Evolutionary conservation across 2,888 invertebrate genomes (phyloP), one percentile per base, ranked within the genome.

Genomic region (Caenorhabditis doughertyi): DNA sequence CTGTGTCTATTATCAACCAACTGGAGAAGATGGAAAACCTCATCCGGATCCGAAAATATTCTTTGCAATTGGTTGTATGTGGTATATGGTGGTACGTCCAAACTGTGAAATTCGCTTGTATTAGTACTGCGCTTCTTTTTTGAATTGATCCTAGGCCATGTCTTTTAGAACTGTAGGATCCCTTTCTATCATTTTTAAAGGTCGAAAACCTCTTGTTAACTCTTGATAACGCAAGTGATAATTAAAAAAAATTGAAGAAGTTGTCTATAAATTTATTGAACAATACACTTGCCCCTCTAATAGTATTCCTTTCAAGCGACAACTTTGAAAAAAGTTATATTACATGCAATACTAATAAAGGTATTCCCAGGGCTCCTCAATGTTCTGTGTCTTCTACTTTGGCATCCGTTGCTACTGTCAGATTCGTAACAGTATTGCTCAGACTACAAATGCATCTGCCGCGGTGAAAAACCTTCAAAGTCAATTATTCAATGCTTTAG

Each of bases 61-160:
- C 44, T 77, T 77, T 21, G 68, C 77, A 2, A 77, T 77, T n/a
- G 77, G 77, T 4, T 77, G 77, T 39, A 77, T 77, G 77, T 77
- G 77, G 77, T 77, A 77, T 23, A 77, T 77, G 77, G 58, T 77
- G 29, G 74, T 76, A 16, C 47, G 74, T 23, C 23, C n/a, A n/a
- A n/a, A n/a, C n/a, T n/a, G n/a, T n/a, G n/a, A n/a, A n/a, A n/a
- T n/a, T n/a, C n/a, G n/a, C n/a, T n/a, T n/a, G n/a, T n/a, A n/a
- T n/a, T n/a, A n/a, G n/a, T n/a, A n/a, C n/a, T n/a, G n/a, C n/a
- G 2, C 16, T 23, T 27, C 11, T 18, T 47, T 44, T 1, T n/a
- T n/a, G 2, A 44, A 44, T 16, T n/a, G n/a, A n/a, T n/a, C n/a
- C n/a, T n/a, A n/a, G n/a, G n/a, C n/a, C n/a, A n/a, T n/a, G n/a